Conservation (phyloP, 2,113 vertebrate species). For the Microcebus ravelobensis region DNA sequence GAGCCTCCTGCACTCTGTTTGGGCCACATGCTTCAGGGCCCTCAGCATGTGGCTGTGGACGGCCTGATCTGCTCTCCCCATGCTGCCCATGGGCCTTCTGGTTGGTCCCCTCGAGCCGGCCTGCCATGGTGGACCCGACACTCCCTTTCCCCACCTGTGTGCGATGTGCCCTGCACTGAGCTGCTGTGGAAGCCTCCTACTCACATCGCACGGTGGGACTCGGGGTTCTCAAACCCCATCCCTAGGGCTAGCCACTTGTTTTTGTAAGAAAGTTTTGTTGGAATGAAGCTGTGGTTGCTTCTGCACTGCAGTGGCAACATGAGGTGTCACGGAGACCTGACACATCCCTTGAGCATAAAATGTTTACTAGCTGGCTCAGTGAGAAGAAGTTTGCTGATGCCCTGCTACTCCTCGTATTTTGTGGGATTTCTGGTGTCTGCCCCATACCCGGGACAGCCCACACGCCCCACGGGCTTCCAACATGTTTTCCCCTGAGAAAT, state of each 20-base stretch:
- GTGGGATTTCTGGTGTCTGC: background rate
- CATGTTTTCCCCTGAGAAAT: background rate
- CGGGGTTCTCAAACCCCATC: background rate
- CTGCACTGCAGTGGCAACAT: background rate
- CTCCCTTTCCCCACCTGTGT: too few species aligned
- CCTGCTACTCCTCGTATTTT: background rate
- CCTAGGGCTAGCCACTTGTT: background rate
- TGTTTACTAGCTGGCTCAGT: background rate
- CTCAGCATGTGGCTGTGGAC: too few species aligned
- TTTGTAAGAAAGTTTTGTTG: background rate
- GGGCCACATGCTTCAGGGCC: too few species aligned
- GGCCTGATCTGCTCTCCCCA: too few species aligned
- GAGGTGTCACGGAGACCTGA: accelerated
- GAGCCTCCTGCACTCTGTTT: too few species aligned
- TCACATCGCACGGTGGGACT: background rate
- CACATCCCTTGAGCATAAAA: accelerated
- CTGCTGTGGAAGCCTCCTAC: background rate
- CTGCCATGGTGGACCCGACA: too few species aligned
- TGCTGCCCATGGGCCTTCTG: too few species aligned
- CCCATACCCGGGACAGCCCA: background rate
- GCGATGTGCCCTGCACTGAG: too few species aligned
- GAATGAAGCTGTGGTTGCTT: background rate
- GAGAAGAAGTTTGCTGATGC: background rate
- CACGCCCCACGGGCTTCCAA: accelerated
- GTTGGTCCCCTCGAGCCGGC: too few species aligned